Evolutionary conservation across 2,797 vertebrate species (phyloP), one percentile per base, ranked within the genome.

Genomic region (Heliangelus exortis): DNA sequence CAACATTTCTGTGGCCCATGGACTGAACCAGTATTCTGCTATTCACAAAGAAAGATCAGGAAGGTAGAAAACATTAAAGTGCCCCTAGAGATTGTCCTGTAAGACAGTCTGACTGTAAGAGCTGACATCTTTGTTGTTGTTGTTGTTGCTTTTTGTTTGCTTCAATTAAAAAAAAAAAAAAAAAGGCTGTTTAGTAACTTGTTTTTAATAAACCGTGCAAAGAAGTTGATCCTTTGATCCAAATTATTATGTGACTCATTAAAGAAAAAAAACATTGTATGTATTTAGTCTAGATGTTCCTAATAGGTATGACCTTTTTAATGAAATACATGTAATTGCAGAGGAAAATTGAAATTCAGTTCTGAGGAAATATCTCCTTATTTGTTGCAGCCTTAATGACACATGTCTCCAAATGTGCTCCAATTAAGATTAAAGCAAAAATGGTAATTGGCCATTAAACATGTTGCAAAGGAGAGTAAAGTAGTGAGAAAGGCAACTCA

Each of bases 371-470:
- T 72, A 19, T 80, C 74, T 94, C 5, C 69, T 96, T 96, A 84
- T 88, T 82, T 96, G 58, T 55, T 94, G 66, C 71, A 92, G n/a
- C 19, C 76, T 93, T 96, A 97, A 96, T 94, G 95, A 87, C 77
- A 87, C 77, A 95, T 21, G 29, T 92, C 78, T 87, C 78, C 94
- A 94, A 97, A 96, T 96, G 74, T 95, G 84, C 87, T 95, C 62
- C 82, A 96, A 93, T 97, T 97, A 96, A 92, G 66, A 97, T 96
- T 83, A 95, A 93, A 96, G 45, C 26, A 96, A 83, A 96, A 96
- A 88, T 87, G 63, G 68, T 97, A 96, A 97, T 97, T 96, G 95
- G 68, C 73, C 93, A 96, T 96, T 96, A 97, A 97, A 92, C 34
- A 83, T 89, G 73, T 95, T 97, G 41, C 81, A 90, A 92, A 96